phyloP scores from a whole-genome alignment of 2,113 vertebrate genomes.

The Halcyon malimbica region DNA sequence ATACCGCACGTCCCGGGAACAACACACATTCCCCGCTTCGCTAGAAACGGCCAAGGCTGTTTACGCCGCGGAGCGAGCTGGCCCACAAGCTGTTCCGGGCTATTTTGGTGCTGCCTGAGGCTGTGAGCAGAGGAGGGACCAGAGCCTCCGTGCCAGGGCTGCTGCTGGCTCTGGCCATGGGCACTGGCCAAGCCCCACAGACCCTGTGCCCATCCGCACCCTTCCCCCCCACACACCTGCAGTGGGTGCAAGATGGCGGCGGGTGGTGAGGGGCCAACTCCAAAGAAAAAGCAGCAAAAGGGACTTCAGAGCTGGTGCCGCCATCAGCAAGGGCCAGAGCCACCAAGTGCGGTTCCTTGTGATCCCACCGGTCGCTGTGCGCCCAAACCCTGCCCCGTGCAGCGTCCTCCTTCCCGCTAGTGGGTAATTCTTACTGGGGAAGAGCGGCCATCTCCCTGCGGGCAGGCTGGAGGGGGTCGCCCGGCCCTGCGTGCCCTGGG shows the following conservation, averaged over 20 bases:
- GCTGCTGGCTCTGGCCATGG: not conserved
- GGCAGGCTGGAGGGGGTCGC: not conserved
- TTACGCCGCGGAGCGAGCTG: not conserved
- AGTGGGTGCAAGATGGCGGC: rapidly evolving
- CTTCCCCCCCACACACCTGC: rapidly evolving
- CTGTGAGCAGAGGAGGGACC: rapidly evolving
- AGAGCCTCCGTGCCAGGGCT: rapidly evolving
- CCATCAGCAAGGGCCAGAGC: not conserved
- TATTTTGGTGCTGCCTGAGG: not conserved
- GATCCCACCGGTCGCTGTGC: rapidly evolving
- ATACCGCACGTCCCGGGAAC: conserved; percentile 9
- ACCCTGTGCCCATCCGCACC: rapidly evolving
- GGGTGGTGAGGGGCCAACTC: not conserved
- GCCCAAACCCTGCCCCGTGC: rapidly evolving
- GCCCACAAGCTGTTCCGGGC: not conserved
- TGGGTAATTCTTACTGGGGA: not conserved
- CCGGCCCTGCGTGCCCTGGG: rapidly evolving
- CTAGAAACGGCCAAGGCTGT: not conserved
- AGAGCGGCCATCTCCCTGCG: not conserved
- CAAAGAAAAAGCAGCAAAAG: not conserved
- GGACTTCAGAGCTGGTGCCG: not conserved
- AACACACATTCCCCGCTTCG: not conserved
- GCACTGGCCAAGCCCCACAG: rapidly evolving
- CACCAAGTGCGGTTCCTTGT: rapidly evolving
- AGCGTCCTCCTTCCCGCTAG: not conserved